Evolutionary conservation across 2,888 invertebrate genomes (phyloP).

Genomic region (Caenorhabditis sulstoni): DNA sequence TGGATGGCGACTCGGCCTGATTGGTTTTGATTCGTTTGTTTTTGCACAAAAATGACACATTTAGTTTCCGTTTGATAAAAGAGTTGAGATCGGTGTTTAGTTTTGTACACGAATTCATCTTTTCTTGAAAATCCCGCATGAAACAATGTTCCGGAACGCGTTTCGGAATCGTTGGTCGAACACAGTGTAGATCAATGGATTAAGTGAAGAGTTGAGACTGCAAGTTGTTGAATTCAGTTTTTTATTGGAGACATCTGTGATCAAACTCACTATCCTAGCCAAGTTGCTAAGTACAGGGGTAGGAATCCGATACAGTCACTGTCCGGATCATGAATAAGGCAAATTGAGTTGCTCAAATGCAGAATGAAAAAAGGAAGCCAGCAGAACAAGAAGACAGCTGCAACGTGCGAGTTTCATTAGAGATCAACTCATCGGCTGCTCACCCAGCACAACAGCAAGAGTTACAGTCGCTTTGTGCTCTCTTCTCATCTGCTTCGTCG

Average conservation of each 20-base stretch:
- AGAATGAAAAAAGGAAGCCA: conserved; percentile 99
- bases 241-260: no score
- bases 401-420: conserved; percentile 16
- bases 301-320: conserved; percentile 74
- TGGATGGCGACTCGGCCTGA: background rate
- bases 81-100: conserved; percentile 7
- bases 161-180: conserved; percentile 79
- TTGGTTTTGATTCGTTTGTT: conserved; percentile 6
- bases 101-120: conserved; percentile 21
- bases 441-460: conserved; percentile 96
- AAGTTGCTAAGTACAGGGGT: conserved; percentile 92
- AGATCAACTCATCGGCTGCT: no score
- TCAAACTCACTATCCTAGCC: conserved; percentile 89
- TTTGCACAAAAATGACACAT: conserved; percentile 35
- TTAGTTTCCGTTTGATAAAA: conserved; percentile 30
- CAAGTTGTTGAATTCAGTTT: conserved; percentile 47
- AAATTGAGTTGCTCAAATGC: conserved; percentile 96
- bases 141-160: conserved; percentile 77
- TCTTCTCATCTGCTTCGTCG: conserved; percentile 83
- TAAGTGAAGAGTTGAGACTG: conserved; percentile 78
- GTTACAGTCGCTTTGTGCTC: conserved; percentile 99
- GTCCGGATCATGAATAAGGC: conserved; percentile 84
- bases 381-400: conserved; percentile 96
- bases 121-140: conserved; percentile 64
- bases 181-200: conserved; percentile 79